Percentiles rank a stretch among this genome's conserved stretches.
Conservation (phyloP, 2,888 invertebrate species). For the Heliconius ethilla region DNA sequence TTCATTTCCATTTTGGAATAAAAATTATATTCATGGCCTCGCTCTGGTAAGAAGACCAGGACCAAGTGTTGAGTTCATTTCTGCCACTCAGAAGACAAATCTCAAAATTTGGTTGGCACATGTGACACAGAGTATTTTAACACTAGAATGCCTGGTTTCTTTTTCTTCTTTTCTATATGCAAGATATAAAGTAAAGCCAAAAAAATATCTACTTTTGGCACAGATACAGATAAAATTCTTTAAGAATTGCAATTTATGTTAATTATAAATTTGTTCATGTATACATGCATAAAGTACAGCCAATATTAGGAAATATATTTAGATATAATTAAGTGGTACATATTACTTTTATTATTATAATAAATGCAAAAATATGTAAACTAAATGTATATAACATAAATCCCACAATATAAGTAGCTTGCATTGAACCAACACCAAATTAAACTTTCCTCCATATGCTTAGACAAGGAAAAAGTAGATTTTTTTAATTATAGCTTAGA, state of each 20-base stretch:
- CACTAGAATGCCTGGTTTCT: background rate
- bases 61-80: too few relatives aligned
- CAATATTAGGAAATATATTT: background rate
- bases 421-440: background rate
- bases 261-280: background rate
- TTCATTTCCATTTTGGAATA: background rate
- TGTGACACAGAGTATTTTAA: too few relatives aligned
- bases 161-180: background rate
- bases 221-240: conserved; percentile 13
- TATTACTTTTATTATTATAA: background rate
- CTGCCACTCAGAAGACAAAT: too few relatives aligned
- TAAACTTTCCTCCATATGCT: background rate
- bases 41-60: background rate
- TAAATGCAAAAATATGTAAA: background rate
- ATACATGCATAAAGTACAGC: conserved; percentile 6
- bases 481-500: background rate
- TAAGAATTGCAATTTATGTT: background rate
- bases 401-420: background rate
- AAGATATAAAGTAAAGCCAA: background rate
- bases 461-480: background rate
- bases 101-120: too few relatives aligned
- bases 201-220: conserved; percentile 30
- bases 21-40: background rate
- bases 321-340: background rate
- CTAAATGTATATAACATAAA: background rate